Percentiles rank a stretch among this genome's conserved stretches.
Conservation (phyloP, 2,113 vertebrate species). For the Hemicordylus capensis region DNA sequence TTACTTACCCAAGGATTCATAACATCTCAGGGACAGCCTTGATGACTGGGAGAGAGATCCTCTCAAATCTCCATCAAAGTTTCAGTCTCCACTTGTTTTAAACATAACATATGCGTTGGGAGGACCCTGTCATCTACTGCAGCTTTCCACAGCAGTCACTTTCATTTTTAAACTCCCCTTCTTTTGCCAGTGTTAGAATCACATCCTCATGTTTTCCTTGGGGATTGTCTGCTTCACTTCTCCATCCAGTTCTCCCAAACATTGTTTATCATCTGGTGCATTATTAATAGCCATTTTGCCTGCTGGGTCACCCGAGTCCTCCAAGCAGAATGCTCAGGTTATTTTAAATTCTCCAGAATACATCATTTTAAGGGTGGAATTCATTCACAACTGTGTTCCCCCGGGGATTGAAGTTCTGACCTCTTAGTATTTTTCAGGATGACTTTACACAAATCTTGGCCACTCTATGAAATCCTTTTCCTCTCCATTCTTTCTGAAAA, state of each 20-base stretch:
- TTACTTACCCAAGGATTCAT: background rate
- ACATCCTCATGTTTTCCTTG: background rate
- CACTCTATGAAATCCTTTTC: slow-evolving; percentile 8
- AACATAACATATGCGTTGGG: fast-evolving
- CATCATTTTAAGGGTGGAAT: slow-evolving; percentile 29
- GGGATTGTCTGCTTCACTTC: background rate
- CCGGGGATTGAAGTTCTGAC: slow-evolving; percentile 35
- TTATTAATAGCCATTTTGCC: slow-evolving; percentile 8
- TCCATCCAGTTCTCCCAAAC: slow-evolving; percentile 5
- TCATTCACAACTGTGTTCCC: slow-evolving; percentile 1
- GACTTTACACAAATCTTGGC: slow-evolving; percentile 33
- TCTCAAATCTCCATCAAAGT: slow-evolving; percentile 1
- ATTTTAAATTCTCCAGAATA: slow-evolving; percentile 37
- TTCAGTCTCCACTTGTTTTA: background rate
- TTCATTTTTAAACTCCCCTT: background rate
- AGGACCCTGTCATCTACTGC: slow-evolving; percentile 28
- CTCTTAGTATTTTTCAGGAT: slow-evolving; percentile 11
- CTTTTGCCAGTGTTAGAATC: background rate
- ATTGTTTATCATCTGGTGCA: background rate
- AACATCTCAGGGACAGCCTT: background rate
- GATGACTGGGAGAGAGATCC: background rate
- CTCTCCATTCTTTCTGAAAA: slow-evolving; percentile 48
- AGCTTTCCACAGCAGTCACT: fast-evolving
- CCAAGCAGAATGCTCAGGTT: slow-evolving; percentile 21
- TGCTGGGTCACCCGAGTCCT: background rate